A percentile compares a stretch with the other conserved stretches of the same genome.
These are phyloP conservation scores for Cataglyphis livida DNA, from an alignment of 2,888 invertebrate genomes.

Conservation along the genomic window DNA sequence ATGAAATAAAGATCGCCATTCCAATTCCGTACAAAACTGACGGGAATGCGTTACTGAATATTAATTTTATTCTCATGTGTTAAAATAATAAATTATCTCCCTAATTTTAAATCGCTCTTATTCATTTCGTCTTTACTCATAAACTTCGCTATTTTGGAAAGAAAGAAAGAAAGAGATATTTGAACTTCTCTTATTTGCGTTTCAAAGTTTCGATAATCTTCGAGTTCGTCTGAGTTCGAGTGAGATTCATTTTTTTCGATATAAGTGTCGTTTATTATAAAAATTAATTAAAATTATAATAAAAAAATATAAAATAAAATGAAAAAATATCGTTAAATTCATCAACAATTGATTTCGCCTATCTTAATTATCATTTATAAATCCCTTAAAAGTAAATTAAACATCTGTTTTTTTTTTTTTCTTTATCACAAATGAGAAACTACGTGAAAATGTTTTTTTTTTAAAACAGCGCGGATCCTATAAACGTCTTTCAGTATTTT, in stretches of 20 bases:
- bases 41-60: not conserved
- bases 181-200: not conserved
- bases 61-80: constrained; percentile 1
- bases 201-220: not conserved
- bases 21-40: not conserved
- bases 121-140: not conserved
- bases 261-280: not conserved
- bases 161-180: not conserved
- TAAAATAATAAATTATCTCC: not conserved
- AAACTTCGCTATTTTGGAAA: not conserved
- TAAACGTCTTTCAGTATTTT: not conserved
- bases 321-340: not conserved
- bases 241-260: not conserved
- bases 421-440: not conserved
- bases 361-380: not conserved
- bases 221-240: too few species aligned
- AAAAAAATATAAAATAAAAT: not conserved
- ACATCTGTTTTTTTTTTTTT: not conserved
- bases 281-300: not conserved
- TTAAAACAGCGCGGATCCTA: not conserved
- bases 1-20: not conserved
- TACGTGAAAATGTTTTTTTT: not conserved
- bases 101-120: not conserved
- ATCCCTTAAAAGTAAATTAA: not conserved
- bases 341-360: too few species aligned